These are phyloP conservation scores for Drosophila insularis DNA, from an alignment of 1,140 invertebrate genomes.

Conservation along the genomic window DNA sequence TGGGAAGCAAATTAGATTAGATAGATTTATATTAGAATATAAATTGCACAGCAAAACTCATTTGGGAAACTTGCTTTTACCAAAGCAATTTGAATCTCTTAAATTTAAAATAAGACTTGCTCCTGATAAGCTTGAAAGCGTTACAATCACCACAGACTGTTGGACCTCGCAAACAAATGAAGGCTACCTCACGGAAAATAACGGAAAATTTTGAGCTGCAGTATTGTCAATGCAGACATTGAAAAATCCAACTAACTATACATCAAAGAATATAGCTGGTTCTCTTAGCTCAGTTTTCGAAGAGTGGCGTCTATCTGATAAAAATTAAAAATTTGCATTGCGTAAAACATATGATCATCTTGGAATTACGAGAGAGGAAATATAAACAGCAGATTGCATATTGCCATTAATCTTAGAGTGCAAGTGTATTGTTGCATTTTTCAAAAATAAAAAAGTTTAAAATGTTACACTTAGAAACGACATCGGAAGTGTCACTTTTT, in stretches of 20 bases:
- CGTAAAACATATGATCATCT: background rate
- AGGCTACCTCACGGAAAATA: constrained; percentile 5
- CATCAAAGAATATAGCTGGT: constrained; percentile 1
- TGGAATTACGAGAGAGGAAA: constrained; percentile 10
- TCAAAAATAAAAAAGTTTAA: no score
- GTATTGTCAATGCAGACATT: background rate
- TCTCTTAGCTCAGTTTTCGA: background rate
- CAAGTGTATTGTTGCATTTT: background rate
- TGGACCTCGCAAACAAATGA: constrained; percentile 1
- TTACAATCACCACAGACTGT: background rate
- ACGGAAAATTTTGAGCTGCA: constrained; percentile 11
- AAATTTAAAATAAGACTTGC: no score
- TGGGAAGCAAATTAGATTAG: no score
- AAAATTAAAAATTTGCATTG: constrained; percentile 6
- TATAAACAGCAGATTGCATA: background rate
- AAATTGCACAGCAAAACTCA: no score
- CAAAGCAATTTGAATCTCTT: no score
- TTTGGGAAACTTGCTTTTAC: no score
- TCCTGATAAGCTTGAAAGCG: no score
- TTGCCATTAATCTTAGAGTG: constrained; percentile 1
- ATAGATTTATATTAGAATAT: no score
- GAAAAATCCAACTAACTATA: no score
- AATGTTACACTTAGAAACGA: no score
- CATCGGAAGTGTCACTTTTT: no score
- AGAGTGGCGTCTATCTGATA: background rate